Percentiles rank a stretch among this genome's conserved stretches.
These are phyloP conservation scores for Zosterops hypoxanthus DNA, from an alignment of 2,113 vertebrate species.

Conservation along the genomic window DNA sequence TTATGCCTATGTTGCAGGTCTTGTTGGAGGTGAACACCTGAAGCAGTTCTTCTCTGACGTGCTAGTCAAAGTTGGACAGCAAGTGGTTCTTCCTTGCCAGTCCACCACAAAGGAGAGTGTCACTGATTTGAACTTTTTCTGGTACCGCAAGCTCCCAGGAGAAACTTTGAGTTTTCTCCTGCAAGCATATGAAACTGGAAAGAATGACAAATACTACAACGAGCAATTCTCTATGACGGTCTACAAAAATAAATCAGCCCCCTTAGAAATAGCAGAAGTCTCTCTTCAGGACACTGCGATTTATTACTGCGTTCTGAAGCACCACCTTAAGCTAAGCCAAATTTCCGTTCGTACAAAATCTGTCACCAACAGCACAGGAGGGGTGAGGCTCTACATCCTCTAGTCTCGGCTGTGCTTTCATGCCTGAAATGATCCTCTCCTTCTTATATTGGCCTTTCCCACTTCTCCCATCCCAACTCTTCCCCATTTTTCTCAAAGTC, in stretches of 20 bases:
- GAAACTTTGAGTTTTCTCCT: neutral
- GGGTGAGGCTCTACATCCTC: neutral
- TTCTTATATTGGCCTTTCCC: neutral
- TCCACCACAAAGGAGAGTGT: neutral
- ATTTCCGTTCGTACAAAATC: neutral
- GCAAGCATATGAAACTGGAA: neutral
- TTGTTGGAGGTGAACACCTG: neutral
- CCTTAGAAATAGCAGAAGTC: neutral
- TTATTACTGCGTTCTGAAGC: neutral
- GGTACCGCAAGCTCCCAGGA: neutral
- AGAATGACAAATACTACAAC: neutral
- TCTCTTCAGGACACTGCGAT: neutral
- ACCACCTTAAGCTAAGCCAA: neutral
- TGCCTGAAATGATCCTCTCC: neutral
- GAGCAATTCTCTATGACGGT: neutral
- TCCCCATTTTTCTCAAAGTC: neutral
- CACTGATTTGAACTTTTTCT: neutral
- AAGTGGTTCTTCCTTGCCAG: constrained; percentile 14
- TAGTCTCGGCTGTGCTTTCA: neutral
- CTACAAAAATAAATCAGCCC: neutral
- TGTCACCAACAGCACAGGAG: neutral
- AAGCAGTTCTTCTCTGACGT: neutral
- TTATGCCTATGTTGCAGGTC: constrained; percentile 29
- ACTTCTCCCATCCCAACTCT: neutral
- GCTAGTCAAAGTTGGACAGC: neutral